Percentiles rank a stretch among this genome's conserved stretches.
Conservation (phyloP, 2,797 vertebrate species). For the Meda fulgida region DNA sequence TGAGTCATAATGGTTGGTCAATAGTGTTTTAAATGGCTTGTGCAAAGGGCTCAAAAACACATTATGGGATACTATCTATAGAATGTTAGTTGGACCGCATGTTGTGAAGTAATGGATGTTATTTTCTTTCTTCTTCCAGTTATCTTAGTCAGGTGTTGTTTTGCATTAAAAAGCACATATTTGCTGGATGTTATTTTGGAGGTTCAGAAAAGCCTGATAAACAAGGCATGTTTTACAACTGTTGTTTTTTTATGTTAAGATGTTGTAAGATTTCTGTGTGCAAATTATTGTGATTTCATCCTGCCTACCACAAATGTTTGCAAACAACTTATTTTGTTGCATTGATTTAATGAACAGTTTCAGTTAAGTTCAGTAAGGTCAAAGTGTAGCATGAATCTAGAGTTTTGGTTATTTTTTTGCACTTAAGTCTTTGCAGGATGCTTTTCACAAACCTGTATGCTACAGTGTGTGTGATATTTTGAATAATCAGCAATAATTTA, state of each 20-base stretch:
- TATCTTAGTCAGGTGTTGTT: conserved; percentile 51
- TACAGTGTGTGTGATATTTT: neutral
- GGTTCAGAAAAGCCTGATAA: conserved; percentile 5
- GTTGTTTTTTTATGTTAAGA: conserved; percentile 10
- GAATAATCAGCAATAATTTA: neutral
- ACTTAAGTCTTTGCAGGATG: neutral
- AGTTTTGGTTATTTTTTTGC: conserved; percentile 4
- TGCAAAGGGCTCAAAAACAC: conserved; percentile 43
- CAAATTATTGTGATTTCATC: conserved; percentile 31
- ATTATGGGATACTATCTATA: conserved; percentile 52
- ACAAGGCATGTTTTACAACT: neutral
- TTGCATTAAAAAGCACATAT: conserved; percentile 42
- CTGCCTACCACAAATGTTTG: conserved; percentile 11
- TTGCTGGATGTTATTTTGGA: conserved; percentile 47
- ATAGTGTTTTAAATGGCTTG: conserved; percentile 48
- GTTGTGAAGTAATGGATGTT: conserved; percentile 54
- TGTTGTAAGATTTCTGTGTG: neutral
- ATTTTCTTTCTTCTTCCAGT: conserved; percentile 40
- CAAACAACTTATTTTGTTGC: conserved; percentile 31
- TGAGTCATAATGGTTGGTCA: conserved; percentile 53
- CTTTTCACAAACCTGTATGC: conserved; percentile 1
- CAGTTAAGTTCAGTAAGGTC: neutral
- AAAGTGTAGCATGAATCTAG: neutral
- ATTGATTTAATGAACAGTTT: conserved; percentile 1
- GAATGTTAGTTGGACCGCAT: conserved; percentile 32